These are phyloP conservation scores for Drosophila parthenogenetica DNA, from an alignment of 2,888 invertebrate genomes.

Conservation along the genomic window DNA sequence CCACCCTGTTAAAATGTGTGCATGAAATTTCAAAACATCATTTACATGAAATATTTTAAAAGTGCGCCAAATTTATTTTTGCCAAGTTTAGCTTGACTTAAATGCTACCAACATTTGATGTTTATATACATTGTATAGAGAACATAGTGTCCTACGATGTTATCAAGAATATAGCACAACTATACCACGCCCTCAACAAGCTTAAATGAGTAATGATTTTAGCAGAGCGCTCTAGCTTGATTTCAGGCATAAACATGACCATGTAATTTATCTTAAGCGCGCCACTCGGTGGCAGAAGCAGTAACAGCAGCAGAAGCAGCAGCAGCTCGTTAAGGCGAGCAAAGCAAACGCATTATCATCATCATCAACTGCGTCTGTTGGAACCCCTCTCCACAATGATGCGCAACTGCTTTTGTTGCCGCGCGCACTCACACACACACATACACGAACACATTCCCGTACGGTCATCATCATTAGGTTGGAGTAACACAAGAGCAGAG, in stretches of 20 bases:
- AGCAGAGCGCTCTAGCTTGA: conserved; percentile 35
- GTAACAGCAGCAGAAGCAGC: conserved; percentile 15
- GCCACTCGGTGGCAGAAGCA: conserved; percentile 46
- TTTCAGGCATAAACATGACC: conserved; percentile 62
- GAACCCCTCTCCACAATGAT: conserved; percentile 40
- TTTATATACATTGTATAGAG: not conserved
- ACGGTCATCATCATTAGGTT: conserved; percentile 84
- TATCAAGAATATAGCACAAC: conserved; percentile 17
- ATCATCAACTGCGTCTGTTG: conserved; percentile 65
- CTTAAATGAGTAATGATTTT: conserved; percentile 55
- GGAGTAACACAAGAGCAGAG: conserved; percentile 27
- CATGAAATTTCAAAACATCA: conserved; percentile 35
- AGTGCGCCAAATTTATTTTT: not conserved
- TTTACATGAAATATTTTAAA: not conserved
- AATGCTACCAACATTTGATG: not conserved
- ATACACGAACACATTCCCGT: conserved; percentile 37
- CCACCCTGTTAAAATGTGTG: conserved; percentile 34
- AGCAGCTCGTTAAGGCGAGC: conserved; percentile 70
- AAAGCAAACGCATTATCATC: conserved; percentile 79
- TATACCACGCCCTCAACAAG: conserved; percentile 42
- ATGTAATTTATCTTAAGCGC: conserved; percentile 72
- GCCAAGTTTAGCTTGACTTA: not conserved
- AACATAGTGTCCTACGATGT: not conserved
- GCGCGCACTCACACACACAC: conserved; percentile 42
- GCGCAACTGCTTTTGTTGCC: conserved; percentile 65